A percentile compares a stretch with the other conserved stretches of the same genome.
These are phyloP conservation scores for Plutomurus gul DNA, from an alignment of 1,140 invertebrate species.

Conservation along the genomic window DNA sequence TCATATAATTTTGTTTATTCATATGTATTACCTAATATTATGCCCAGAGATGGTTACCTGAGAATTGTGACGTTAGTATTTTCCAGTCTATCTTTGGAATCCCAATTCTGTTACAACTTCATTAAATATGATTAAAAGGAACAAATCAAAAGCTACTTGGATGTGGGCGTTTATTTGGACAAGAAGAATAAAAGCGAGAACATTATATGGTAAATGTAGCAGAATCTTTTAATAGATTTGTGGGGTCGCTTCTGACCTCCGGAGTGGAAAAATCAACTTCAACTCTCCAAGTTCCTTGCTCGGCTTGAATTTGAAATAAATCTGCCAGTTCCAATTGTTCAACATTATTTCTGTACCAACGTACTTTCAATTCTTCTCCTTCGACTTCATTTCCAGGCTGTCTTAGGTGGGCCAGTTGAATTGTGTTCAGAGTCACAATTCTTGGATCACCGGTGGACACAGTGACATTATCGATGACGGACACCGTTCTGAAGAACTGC, in stretches of 20 bases:
- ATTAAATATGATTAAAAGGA: no score
- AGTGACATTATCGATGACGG: slow-evolving; percentile 43
- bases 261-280: slow-evolving; percentile 38
- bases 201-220: slow-evolving; percentile 12
- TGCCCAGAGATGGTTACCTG: no score
- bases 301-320: slow-evolving; percentile 19
- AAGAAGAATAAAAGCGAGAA: no score
- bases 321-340: not conserved
- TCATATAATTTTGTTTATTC: no score
- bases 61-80: no score
- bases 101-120: no score
- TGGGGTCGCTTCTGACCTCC: slow-evolving; percentile 46
- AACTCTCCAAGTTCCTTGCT: slow-evolving; percentile 37
- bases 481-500: slow-evolving; percentile 44
- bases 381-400: slow-evolving; percentile 20
- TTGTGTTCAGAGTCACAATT: slow-evolving; percentile 32
- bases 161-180: no score
- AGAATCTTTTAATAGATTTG: slow-evolving; percentile 30
- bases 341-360: slow-evolving; percentile 18
- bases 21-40: no score
- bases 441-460: not conserved
- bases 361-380: slow-evolving; percentile 36
- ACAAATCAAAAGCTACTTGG: no score
- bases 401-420: slow-evolving; percentile 43
- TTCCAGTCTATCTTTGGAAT: no score